phyloP scores from a whole-genome alignment of 2,888 invertebrate species.

The Troides aeacus region DNA sequence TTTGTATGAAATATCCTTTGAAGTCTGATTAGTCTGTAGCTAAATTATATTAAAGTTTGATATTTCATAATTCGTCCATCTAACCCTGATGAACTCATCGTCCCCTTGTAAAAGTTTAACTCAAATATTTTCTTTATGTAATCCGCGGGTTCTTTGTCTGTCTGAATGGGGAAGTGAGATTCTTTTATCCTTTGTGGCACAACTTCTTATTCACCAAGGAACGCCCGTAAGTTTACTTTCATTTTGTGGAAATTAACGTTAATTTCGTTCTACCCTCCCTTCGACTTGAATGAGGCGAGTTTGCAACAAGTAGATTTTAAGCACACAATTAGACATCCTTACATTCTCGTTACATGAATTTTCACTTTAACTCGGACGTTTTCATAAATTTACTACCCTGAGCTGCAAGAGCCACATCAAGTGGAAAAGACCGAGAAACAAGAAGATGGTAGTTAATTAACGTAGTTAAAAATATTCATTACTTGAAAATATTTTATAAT shows the following conservation, averaged over 20 bases:
- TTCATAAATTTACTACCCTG: background rate
- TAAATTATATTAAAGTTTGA: too few species aligned
- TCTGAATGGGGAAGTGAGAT: slow-evolving; percentile 13
- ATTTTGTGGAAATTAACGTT: slow-evolving; percentile 11
- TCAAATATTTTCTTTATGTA: slow-evolving; percentile 2
- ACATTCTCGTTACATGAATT: background rate
- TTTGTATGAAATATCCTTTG: too few species aligned
- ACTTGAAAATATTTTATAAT: too few species aligned
- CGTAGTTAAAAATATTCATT: too few species aligned
- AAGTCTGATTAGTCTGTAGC: too few species aligned
- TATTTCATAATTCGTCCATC: too few species aligned
- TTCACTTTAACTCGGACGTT: background rate
- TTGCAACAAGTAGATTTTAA: slow-evolving; percentile 22
- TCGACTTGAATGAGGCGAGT: slow-evolving; percentile 10
- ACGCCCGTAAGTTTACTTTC: slow-evolving; percentile 8
- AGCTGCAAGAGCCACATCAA: too few species aligned
- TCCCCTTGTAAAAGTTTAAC: too few species aligned
- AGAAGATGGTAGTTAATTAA: too few species aligned
- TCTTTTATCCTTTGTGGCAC: slow-evolving; percentile 6
- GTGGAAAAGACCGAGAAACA: too few species aligned
- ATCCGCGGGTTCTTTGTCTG: slow-evolving; percentile 15
- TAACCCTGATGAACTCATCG: too few species aligned
- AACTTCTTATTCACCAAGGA: slow-evolving; percentile 11
- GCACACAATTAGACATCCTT: slow-evolving; percentile 13
- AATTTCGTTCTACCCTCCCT: slow-evolving; percentile 12